Conservation (phyloP, 2,888 invertebrate genomes). For the Dolomedes plantarius region DNA sequence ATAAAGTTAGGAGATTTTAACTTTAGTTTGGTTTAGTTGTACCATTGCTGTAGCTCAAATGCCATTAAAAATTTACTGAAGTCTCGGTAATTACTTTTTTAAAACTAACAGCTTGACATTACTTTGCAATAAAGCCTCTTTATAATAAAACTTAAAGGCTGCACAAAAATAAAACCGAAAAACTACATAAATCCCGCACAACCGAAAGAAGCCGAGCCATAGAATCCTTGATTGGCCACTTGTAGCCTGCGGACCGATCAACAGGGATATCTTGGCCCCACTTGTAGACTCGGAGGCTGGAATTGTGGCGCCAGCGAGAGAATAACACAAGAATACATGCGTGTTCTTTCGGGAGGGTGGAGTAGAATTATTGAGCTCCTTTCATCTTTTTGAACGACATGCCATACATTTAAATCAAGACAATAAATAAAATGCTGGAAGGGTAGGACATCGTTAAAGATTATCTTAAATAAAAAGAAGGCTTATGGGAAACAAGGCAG, state of each 20-base stretch:
- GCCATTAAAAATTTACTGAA: no score
- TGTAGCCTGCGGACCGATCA: constrained; percentile 59
- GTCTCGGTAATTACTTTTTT: no score
- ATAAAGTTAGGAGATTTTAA: no score
- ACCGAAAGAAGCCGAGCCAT: no score
- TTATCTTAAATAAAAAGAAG: constrained; percentile 39
- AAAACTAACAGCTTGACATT: no score
- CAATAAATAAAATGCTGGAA: constrained; percentile 51
- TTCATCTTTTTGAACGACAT: constrained; percentile 12
- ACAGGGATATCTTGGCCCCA: constrained; percentile 62
- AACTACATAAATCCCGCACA: background rate
- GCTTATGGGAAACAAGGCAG: background rate
- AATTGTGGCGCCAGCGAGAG: constrained; percentile 49
- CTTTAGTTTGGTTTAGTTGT: no score
- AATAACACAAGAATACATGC: constrained; percentile 37
- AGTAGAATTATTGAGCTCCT: background rate
- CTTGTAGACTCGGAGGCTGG: constrained; percentile 53
- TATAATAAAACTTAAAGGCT: no score
- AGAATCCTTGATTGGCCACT: constrained; percentile 38
- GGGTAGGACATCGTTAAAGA: constrained; percentile 63
- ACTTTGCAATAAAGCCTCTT: no score
- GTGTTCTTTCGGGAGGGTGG: background rate
- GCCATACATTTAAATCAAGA: constrained; percentile 62
- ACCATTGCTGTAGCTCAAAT: no score
- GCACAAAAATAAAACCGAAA: background rate